Evolutionary conservation across 1,140 invertebrate species (phyloP).

Genomic region (Drosophila melanogaster): DNA sequence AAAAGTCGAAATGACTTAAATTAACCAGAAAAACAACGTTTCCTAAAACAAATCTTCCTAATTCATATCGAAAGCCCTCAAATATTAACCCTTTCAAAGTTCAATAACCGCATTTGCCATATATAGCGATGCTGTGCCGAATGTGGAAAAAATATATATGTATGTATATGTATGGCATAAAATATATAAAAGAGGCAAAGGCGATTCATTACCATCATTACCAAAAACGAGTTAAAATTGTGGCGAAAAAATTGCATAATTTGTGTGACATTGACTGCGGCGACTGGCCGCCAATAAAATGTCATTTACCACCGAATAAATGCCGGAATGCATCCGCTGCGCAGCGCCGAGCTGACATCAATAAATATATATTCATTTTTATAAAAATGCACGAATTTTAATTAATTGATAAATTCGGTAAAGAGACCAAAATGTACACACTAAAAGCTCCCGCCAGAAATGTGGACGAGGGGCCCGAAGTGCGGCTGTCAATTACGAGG

Average conservation of each 20-base stretch:
- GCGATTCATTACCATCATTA: constrained; percentile 75
- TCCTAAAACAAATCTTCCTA: neutral
- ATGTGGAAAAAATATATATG: neutral
- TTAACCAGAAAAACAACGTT: neutral
- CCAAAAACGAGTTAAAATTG: constrained; percentile 80
- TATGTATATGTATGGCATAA: constrained; percentile 4
- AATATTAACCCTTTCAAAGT: constrained; percentile 29
- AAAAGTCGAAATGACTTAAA: neutral
- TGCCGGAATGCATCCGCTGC: constrained; percentile 46
- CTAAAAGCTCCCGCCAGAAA: constrained; percentile 34
- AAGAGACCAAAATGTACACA: constrained; percentile 49
- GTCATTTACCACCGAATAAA: constrained; percentile 65
- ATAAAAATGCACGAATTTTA: constrained; percentile 81
- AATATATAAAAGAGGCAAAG: constrained; percentile 22
- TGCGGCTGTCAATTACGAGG: constrained; percentile 79
- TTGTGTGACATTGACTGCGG: constrained; percentile 71
- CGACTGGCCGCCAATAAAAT: constrained; percentile 68
- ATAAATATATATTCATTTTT: constrained; percentile 75
- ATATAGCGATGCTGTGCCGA: constrained; percentile 29
- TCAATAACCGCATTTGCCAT: constrained; percentile 71
- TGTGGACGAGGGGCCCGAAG: constrained; percentile 28
- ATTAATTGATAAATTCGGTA: constrained; percentile 83
- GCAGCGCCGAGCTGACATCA: constrained; percentile 33
- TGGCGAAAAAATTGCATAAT: constrained; percentile 82
- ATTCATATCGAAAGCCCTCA: too few relatives aligned